A percentile compares a stretch with the other conserved stretches of the same genome.
Conservation (phyloP, 2,113 vertebrate genomes). For the Lophotis ruficrista region DNA sequence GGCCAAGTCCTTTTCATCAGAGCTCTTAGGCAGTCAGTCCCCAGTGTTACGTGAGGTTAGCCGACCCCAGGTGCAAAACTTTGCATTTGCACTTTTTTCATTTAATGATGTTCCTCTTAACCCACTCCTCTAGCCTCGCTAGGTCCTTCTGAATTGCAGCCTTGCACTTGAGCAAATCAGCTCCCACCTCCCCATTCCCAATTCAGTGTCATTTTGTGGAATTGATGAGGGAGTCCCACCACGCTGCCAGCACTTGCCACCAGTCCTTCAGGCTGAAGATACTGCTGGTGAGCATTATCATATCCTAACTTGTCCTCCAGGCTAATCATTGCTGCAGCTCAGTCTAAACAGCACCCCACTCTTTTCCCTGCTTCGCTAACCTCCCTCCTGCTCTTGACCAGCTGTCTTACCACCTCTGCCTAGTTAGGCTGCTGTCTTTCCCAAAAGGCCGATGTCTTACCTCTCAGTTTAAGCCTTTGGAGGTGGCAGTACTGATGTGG, state of each 20-base stretch:
- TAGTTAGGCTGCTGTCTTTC: not conserved
- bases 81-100: not conserved
- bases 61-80: not conserved
- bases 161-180: not conserved
- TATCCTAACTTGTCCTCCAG: not conserved
- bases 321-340: not conserved
- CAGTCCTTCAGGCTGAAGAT: not conserved
- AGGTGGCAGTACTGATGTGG: not conserved
- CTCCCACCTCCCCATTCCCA: not conserved
- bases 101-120: not conserved
- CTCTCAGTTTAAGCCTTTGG: not conserved
- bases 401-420: not conserved
- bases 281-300: not conserved
- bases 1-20: not conserved
- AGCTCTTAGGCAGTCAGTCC: not conserved
- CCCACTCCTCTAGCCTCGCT: not conserved
- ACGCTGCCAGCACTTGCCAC: not conserved
- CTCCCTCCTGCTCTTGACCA: not conserved
- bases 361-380: not conserved
- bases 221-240: not conserved
- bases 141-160: not conserved
- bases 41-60: not conserved
- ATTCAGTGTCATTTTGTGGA: not conserved
- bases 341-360: not conserved
- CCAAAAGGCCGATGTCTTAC: not conserved